These are phyloP conservation scores for Halictus ligatus DNA, from an alignment of 2,888 invertebrate species.

Conservation along the genomic window DNA sequence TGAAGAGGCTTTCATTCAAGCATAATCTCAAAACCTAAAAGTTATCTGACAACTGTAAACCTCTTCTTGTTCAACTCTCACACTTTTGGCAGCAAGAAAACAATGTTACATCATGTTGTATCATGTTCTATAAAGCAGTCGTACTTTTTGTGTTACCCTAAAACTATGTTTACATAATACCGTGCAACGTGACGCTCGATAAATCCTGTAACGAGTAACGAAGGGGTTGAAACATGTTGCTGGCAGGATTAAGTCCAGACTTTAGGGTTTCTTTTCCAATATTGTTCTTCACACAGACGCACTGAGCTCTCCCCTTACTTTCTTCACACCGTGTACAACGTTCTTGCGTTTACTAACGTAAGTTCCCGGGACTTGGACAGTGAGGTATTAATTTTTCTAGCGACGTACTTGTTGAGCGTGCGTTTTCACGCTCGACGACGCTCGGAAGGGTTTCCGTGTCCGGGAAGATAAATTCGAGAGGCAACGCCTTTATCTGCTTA, in stretches of 20 bases:
- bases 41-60: not conserved
- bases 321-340: not conserved
- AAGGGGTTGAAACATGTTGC: not conserved
- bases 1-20: not conserved
- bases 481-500: constrained; percentile 22
- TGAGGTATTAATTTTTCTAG: constrained; percentile 11
- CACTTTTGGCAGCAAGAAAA: not conserved
- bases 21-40: not conserved
- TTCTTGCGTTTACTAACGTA: not conserved
- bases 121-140: not conserved
- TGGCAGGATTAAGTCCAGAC: not conserved
- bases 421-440: constrained; percentile 17
- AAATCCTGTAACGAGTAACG: not conserved
- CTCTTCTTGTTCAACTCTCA: not conserved
- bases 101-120: not conserved
- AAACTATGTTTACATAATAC: not conserved
- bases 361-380: not conserved
- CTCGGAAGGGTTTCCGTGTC: constrained; percentile 14
- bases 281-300: not conserved
- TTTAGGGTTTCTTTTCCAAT: not conserved
- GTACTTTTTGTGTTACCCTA: not conserved
- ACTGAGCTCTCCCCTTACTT: not conserved
- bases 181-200: not conserved
- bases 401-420: constrained; percentile 20
- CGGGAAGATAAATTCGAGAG: constrained; percentile 31